Conservation (phyloP, 2,797 vertebrate species). For the Parauchenoglanis punctatus region DNA sequence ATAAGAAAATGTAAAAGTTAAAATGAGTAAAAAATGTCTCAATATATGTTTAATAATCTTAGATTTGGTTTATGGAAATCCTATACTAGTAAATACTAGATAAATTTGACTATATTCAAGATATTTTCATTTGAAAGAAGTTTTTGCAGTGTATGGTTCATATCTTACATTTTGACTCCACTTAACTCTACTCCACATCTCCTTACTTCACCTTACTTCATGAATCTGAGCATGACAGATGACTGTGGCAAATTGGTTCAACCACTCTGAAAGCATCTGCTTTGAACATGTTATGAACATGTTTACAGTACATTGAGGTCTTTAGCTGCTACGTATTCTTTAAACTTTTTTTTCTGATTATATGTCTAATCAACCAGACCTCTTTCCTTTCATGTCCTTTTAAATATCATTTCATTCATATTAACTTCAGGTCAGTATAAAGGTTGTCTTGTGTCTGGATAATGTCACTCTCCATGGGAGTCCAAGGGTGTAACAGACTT, state of each 20-base stretch:
- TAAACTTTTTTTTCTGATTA: background rate
- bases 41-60: too few species aligned
- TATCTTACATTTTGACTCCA: background rate
- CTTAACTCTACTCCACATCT: background rate
- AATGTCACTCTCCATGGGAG: conserved; percentile 21
- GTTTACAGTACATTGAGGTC: background rate
- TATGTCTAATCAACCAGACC: background rate
- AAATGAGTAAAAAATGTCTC: too few species aligned
- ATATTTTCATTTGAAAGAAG: too few species aligned
- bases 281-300: background rate
- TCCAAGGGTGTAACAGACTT: conserved; percentile 31
- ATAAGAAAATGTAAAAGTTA: too few species aligned
- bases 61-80: too few species aligned
- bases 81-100: too few species aligned
- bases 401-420: background rate
- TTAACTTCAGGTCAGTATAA: background rate
- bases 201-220: background rate
- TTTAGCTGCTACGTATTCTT: background rate
- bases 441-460: conserved; percentile 11
- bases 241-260: background rate
- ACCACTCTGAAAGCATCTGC: background rate
- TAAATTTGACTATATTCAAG: too few species aligned
- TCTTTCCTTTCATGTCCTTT: background rate
- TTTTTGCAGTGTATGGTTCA: background rate
- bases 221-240: background rate